These are phyloP conservation scores for Vanessa cardui DNA, from an alignment of 2,888 invertebrate genomes.

Conservation along the genomic window DNA sequence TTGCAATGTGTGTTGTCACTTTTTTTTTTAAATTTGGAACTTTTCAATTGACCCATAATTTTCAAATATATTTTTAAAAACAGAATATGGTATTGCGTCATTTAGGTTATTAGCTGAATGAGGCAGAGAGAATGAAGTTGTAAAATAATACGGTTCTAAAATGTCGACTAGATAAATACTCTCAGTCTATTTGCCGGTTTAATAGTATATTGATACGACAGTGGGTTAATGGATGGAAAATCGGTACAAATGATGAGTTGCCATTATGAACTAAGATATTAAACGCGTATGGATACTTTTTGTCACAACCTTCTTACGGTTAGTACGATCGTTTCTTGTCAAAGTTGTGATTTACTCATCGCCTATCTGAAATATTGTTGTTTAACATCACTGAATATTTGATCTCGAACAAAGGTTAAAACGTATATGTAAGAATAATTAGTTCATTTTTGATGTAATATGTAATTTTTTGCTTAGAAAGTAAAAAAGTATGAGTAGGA, in stretches of 20 bases:
- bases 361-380: too few species aligned
- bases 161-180: conserved; percentile 7
- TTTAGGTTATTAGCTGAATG: background rate
- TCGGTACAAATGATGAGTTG: conserved; percentile 26
- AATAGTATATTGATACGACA: conserved; percentile 20
- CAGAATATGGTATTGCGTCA: background rate
- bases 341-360: too few species aligned
- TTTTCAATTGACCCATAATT: too few species aligned
- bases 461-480: too few species aligned
- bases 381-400: too few species aligned
- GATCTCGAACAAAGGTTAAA: too few species aligned
- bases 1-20: too few species aligned
- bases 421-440: too few species aligned
- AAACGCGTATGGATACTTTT: background rate
- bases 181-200: conserved; percentile 3
- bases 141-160: background rate
- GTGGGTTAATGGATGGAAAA: conserved; percentile 33
- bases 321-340: background rate
- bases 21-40: too few species aligned
- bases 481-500: too few species aligned
- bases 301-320: background rate
- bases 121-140: background rate
- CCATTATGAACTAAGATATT: conserved; percentile 15
- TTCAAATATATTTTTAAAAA: too few species aligned
- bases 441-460: too few species aligned